These are phyloP conservation scores for Galago senegalensis DNA, from an alignment of 2,797 vertebrate genomes.

Conservation along the genomic window DNA sequence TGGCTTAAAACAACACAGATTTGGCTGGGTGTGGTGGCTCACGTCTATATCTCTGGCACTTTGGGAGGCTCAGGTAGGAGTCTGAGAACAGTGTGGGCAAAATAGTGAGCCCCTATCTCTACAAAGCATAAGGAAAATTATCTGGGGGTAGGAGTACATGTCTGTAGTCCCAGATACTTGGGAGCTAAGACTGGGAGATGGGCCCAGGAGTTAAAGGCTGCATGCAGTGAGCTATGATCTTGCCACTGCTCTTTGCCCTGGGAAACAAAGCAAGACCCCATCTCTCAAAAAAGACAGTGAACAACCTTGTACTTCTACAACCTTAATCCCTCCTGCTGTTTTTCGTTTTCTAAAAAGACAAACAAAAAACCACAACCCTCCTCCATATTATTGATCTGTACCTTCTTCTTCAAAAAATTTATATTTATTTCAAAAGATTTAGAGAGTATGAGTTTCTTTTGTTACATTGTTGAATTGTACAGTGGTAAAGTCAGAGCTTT, in stretches of 20 bases:
- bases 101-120: not conserved
- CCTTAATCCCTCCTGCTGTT: too few species aligned
- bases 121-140: not conserved
- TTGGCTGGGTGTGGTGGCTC: not conserved
- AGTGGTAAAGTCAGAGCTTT: not conserved
- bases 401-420: slow-evolving; percentile 33
- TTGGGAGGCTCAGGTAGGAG: not conserved
- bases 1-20: not conserved
- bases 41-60: not conserved
- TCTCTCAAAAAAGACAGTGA: not conserved
- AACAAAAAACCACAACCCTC: not conserved
- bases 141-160: not conserved
- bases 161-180: too few species aligned
- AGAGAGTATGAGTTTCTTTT: not conserved
- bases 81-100: not conserved
- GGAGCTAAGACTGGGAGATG: not conserved
- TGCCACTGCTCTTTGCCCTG: not conserved
- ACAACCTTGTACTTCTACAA: too few species aligned
- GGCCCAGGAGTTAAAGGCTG: not conserved
- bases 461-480: not conserved
- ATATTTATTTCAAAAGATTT: not conserved
- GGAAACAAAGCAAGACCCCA: not conserved
- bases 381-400: not conserved
- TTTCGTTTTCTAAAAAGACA: too few species aligned
- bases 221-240: not conserved